Percentiles rank a stretch among this genome's conserved stretches.
phyloP scores from a whole-genome alignment of 2,113 vertebrate species.

The Formicarius rufipectus region DNA sequence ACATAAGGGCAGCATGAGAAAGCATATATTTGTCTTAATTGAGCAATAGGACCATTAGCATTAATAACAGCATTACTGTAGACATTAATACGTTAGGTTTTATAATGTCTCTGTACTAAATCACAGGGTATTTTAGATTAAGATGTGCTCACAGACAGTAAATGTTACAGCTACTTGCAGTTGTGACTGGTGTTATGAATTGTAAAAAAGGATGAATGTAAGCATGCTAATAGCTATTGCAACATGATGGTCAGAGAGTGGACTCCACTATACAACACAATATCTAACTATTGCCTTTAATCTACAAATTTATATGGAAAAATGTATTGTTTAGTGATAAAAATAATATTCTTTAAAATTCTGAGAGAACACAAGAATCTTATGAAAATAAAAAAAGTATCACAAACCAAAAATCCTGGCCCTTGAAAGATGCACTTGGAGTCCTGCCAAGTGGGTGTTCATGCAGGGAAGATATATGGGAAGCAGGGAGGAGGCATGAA shows the following conservation, averaged over 20 bases:
- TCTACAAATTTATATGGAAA: background rate
- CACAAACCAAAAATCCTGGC: background rate
- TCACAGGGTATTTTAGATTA: background rate
- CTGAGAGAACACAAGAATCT: background rate
- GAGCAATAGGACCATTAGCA: background rate
- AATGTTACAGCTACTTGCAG: background rate
- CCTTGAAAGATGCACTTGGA: background rate
- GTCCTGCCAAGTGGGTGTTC: background rate
- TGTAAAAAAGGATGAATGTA: background rate
- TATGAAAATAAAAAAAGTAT: background rate
- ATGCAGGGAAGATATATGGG: background rate
- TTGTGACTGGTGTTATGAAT: background rate
- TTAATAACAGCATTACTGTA: background rate
- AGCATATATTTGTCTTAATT: slow-evolving; percentile 29
- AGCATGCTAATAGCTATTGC: background rate
- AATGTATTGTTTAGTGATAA: background rate
- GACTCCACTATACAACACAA: background rate
- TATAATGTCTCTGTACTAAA: slow-evolving; percentile 4
- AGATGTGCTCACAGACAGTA: background rate
- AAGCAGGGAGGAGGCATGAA: background rate
- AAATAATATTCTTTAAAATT: background rate
- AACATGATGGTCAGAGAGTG: background rate
- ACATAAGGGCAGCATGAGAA: background rate
- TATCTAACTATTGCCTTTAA: background rate
- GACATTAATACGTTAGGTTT: background rate